Conservation (phyloP, 1,140 invertebrate genomes). For the Zaprionus ornatus region DNA sequence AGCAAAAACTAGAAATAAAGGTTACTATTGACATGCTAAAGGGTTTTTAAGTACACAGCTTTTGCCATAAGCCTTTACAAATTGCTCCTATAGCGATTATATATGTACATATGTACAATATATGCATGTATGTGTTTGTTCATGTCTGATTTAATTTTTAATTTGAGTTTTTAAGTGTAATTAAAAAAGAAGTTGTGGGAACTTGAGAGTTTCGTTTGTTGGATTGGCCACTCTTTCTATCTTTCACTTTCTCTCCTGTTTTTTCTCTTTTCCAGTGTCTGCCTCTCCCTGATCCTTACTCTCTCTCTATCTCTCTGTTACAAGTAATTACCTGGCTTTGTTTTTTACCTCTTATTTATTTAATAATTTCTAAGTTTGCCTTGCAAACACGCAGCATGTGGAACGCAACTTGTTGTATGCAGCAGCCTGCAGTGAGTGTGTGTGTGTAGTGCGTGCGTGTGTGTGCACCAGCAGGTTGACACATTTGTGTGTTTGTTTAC, state of each 20-base stretch:
- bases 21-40: too few relatives aligned
- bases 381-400: slow-evolving; percentile 3
- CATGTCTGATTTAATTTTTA: background rate
- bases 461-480: background rate
- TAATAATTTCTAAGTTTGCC: background rate
- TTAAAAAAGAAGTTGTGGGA: too few relatives aligned
- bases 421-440: background rate
- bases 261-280: background rate
- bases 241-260: background rate
- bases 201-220: too few relatives aligned
- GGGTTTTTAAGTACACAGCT: background rate
- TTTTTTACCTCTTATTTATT: slow-evolving; percentile 4
- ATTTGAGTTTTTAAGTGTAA: too few relatives aligned
- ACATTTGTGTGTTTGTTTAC: slow-evolving; percentile 4
- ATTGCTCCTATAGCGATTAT: too few relatives aligned
- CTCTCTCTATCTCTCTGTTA: background rate
- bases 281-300: background rate
- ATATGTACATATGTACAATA: too few relatives aligned
- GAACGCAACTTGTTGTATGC: background rate
- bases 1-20: background rate
- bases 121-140: too few relatives aligned
- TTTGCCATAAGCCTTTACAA: background rate
- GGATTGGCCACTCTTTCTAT: background rate
- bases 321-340: background rate
- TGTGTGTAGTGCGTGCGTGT: background rate